Conservation (phyloP, 2,888 invertebrate genomes). For the Belgica antarctica region DNA sequence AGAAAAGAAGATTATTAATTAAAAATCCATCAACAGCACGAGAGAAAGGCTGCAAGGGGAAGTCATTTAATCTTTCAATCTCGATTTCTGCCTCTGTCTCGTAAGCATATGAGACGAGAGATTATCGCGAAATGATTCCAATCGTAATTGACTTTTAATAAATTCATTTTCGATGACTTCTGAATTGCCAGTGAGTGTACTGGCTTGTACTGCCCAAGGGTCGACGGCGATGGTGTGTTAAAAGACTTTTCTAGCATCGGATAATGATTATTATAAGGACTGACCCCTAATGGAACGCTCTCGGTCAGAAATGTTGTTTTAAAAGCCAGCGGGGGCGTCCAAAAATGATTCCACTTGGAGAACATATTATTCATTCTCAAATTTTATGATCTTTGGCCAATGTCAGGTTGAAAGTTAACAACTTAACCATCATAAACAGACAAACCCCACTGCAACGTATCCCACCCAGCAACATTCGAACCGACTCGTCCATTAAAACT, state of each 20-base stretch:
- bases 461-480: no score
- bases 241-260: neutral
- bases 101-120: neutral
- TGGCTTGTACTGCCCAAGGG: neutral
- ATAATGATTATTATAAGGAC: neutral
- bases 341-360: no score
- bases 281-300: neutral
- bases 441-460: neutral
- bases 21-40: slow-evolving; percentile 28
- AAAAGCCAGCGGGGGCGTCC: no score
- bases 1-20: slow-evolving; percentile 23
- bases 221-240: neutral
- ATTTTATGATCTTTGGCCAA: no score
- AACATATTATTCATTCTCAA: no score
- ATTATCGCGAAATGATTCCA: slow-evolving; percentile 31
- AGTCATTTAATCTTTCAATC: neutral
- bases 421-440: no score
- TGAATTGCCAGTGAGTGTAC: no score
- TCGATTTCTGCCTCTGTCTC: no score
- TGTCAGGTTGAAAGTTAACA: no score
- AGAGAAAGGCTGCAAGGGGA: neutral
- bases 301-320: neutral
- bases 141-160: slow-evolving; percentile 27
- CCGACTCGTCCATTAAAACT: no score
- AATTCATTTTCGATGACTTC: slow-evolving; percentile 27